phyloP scores from a whole-genome alignment of 2,888 invertebrate genomes.

The Mythimna impura region DNA sequence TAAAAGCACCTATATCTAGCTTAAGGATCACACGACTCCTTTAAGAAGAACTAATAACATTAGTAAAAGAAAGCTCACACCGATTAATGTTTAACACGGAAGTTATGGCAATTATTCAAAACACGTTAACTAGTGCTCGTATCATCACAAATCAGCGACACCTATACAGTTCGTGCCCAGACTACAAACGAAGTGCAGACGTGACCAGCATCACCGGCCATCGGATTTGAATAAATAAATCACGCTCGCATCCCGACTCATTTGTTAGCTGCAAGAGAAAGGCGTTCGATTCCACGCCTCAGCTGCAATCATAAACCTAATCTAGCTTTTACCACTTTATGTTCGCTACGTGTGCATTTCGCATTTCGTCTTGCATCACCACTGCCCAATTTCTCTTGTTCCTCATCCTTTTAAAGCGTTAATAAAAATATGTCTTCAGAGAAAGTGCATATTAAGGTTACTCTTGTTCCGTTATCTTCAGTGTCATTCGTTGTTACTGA shows the following conservation, averaged over 20 bases:
- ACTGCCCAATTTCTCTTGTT: conserved; percentile 68
- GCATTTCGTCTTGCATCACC: conserved; percentile 57
- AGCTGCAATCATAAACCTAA: conserved; percentile 78
- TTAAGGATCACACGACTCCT: neutral
- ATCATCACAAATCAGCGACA: conserved; percentile 79
- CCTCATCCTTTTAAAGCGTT: conserved; percentile 76
- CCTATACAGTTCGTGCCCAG: conserved; percentile 75
- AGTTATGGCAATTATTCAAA: conserved; percentile 62
- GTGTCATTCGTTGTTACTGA: conserved; percentile 66
- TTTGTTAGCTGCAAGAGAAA: conserved; percentile 86
- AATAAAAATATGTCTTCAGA: conserved; percentile 78
- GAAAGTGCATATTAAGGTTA: conserved; percentile 79
- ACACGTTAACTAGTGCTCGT: conserved; percentile 69
- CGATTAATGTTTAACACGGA: conserved; percentile 47
- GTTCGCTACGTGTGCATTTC: conserved; percentile 74
- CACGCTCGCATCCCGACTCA: conserved; percentile 81
- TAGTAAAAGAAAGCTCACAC: conserved; percentile 43
- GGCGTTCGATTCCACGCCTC: conserved; percentile 84
- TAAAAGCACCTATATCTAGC: neutral
- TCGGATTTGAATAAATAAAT: conserved; percentile 88
- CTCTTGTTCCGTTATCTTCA: conserved; percentile 66
- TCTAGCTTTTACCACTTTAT: conserved; percentile 82
- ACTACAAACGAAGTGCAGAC: conserved; percentile 78
- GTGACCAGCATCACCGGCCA: conserved; percentile 80
- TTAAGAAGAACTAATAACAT: neutral